phyloP scores from a whole-genome alignment of 1,140 invertebrate species.

The Varroa destructor region DNA sequence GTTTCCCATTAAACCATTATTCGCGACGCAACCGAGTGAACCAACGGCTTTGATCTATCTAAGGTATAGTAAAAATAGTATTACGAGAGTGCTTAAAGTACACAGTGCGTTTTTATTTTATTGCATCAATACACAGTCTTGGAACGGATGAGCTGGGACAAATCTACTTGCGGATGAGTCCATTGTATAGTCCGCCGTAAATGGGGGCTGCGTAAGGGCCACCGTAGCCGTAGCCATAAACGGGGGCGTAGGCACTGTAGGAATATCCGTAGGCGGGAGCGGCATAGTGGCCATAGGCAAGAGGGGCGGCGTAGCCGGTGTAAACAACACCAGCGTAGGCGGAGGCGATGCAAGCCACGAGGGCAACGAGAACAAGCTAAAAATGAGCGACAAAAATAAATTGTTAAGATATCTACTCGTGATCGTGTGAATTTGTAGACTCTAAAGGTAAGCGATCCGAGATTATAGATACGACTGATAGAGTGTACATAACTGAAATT shows the following conservation, averaged over 20 bases:
- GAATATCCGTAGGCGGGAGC: constrained; percentile 15
- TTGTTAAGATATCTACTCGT: neutral
- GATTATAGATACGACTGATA: too few species aligned
- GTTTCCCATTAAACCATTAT: too few species aligned
- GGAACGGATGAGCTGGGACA: too few species aligned
- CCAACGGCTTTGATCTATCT: too few species aligned
- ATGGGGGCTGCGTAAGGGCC: neutral
- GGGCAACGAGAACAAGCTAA: constrained; percentile 21
- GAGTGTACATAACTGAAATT: too few species aligned
- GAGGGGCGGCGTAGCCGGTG: constrained; percentile 19
- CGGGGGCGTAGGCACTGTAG: neutral
- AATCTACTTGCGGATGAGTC: constrained; percentile 23
- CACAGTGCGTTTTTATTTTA: too few species aligned
- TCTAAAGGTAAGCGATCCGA: too few species aligned
- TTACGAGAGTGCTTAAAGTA: too few species aligned
- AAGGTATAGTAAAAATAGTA: too few species aligned
- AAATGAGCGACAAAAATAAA: neutral
- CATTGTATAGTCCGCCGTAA: constrained; percentile 12
- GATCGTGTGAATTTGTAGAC: neutral
- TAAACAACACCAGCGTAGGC: constrained; percentile 3
- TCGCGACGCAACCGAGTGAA: too few species aligned
- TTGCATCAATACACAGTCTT: too few species aligned
- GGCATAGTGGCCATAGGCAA: neutral
- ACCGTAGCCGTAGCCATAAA: constrained; percentile 4
- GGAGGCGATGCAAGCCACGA: constrained; percentile 25